Evolutionary conservation across 2,113 vertebrate species (phyloP), one percentile per base, ranked within the genome.

Genomic region (Xyrauchen texanus): DNA sequence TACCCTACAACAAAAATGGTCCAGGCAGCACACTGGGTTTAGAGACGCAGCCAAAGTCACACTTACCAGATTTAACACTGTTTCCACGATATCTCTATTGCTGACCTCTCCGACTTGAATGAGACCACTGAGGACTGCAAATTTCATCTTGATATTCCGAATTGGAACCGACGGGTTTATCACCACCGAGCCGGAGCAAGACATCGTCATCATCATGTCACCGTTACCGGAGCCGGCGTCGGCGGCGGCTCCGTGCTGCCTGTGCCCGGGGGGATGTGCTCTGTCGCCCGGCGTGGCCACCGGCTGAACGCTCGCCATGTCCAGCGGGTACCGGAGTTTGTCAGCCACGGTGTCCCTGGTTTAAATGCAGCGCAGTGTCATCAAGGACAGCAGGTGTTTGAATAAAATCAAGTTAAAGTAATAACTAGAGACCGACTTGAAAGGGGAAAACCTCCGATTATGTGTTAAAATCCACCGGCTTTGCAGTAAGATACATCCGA

Each of bases 81-180:
- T 99, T 89, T 99, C 97, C 83, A 97, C 96, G 90, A 99, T 98
- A 88, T 99, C 97, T 91, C 97, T 89, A 94, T 97, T 96, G 94
- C 93, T 95, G 90, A 99, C 97, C 94, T 98, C 96, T 70, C 97
- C 97, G 87, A 96, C 97, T 91, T 95, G 95, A 88, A 98, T 97
- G 88, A 99, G 95, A 85, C 96, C 96, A 83, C 93, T 91, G 75
- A 99, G 90, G 82, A 99, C 97, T 46, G 96, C 95, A 85, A 99
- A 99, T 96, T 98, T 99, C 94, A 94, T 99, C 89, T 94, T 94
- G 90, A 98, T 98, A 90, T 98, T 98, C 91, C 97, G 95, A 92
- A 99, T 95, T 68, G 97, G 97, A 72, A 97, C 93, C 69, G 96
- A 94, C 9, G 96, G 96, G 90, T 96, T 94, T 84, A 98, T 95